Base-by-base conservation (phyloP, 2,888 invertebrate species). In the Synergus japonicus region DNA sequence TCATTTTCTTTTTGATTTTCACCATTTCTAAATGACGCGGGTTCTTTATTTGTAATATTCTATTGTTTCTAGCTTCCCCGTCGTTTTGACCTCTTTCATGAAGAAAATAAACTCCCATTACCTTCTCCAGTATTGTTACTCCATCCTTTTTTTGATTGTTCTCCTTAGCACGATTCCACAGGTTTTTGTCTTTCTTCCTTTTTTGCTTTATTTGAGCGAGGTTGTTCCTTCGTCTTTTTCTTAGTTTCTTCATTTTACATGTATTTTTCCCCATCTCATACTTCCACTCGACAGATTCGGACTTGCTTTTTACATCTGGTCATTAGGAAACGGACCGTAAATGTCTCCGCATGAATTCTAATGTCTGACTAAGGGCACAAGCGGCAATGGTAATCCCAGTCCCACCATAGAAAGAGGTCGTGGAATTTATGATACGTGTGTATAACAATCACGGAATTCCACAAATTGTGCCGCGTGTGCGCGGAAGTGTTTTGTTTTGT, bases 341-440 rank as follows among this genome's bases (percentile, higher is more conserved):
- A 91, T 91, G 91, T 91, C 90, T 91, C 90, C 88, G 90, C 91
- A 91, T 91, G 91, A 91, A 92, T 91, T 91, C 91, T 91, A 91
- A 92, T 91, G 91, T 87, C 89, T 86, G 83, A 87, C 79, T 81
- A 37, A 37, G 37, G 37, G 37, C 37, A 82, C 81, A 78, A 81
- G 79, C 81, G 84, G 79, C 83, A 82, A 82, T 85, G 86, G 87
- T 90, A 90, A 90, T 90, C 89, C 88, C 84, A 85, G 87, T 37
- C 37, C 37, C 5, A 37, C 88, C 88, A 88, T 87, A 85, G 85
- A 83, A 82, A 81, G 81, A 81, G 81, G 79, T 69, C 78, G 60
- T 76, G 43, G 54, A 82, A 83, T 82, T 83, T 83, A 83, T 78
- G 77, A 80, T 78, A 77, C 60, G 69, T 79, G 37, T 37, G 79